phyloP scores from a whole-genome alignment of 2,113 vertebrate genomes.

The Theropithecus gelada region DNA sequence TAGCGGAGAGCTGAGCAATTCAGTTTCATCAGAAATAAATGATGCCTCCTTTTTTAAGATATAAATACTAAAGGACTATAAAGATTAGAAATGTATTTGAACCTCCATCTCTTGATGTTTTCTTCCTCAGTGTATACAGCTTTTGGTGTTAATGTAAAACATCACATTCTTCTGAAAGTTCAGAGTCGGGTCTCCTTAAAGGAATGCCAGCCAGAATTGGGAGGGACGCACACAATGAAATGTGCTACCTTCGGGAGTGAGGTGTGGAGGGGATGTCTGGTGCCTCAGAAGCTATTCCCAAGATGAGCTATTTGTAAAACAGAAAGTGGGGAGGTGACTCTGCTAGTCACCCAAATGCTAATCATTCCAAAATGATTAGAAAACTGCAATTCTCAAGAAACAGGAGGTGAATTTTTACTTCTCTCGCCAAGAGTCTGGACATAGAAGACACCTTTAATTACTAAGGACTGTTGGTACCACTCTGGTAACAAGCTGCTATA shows the following conservation, averaged over 20 bases:
- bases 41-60: constrained; percentile 81
- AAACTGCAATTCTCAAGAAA: constrained; percentile 80
- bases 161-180: constrained; percentile 75
- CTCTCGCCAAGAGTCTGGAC: constrained; percentile 66
- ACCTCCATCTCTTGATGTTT: constrained; percentile 80
- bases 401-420: constrained; percentile 76
- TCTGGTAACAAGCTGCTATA: constrained; percentile 77
- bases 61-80: constrained; percentile 80
- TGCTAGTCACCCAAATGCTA: not conserved
- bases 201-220: constrained; percentile 39
- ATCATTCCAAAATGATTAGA: constrained; percentile 73
- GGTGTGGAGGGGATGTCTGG: not conserved
- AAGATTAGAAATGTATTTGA: constrained; percentile 84
- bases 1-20: constrained; percentile 81
- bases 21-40: constrained; percentile 84
- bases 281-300: constrained; percentile 26
- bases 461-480: constrained; percentile 72
- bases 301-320: constrained; percentile 23
- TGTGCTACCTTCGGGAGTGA: not conserved
- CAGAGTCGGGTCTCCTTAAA: constrained; percentile 70
- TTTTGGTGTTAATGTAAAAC: constrained; percentile 75
- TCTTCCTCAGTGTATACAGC: constrained; percentile 79
- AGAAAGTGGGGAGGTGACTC: constrained; percentile 54
- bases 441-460: constrained; percentile 83
- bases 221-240: constrained; percentile 53